These are phyloP conservation scores for Lanistes nyassanus DNA, from an alignment of 1,140 invertebrate genomes.

Conservation along the genomic window DNA sequence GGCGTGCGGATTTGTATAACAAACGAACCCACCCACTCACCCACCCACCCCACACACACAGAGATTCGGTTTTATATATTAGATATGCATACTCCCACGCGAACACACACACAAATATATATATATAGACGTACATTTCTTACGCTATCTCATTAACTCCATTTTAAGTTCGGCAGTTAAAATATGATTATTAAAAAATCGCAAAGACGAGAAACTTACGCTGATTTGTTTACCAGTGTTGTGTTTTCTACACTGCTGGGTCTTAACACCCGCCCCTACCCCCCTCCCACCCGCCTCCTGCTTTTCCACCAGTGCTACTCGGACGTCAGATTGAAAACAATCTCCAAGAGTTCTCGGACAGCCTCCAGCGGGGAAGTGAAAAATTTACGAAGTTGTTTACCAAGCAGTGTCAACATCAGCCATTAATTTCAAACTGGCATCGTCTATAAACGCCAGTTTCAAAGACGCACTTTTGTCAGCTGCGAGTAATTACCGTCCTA, in stretches of 20 bases:
- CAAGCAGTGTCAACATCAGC: background rate
- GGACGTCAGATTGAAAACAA: background rate
- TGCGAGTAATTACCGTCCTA: background rate
- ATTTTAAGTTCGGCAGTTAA: too few relatives aligned
- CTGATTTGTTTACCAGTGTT: background rate
- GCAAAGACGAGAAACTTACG: too few relatives aligned
- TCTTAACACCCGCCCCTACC: background rate
- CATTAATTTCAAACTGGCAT: background rate
- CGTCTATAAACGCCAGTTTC: too few relatives aligned
- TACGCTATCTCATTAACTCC: background rate
- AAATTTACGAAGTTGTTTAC: background rate
- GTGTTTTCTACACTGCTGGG: background rate
- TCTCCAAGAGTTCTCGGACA: background rate
- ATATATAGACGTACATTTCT: background rate
- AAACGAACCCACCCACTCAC: background rate
- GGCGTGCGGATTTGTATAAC: background rate
- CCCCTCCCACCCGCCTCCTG: background rate
- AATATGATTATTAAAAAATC: too few relatives aligned
- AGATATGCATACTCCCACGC: background rate
- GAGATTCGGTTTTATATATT: background rate
- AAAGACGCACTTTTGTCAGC: background rate
- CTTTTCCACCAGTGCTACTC: background rate
- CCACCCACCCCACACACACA: background rate
- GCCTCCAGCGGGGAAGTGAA: background rate
- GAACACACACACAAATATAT: conserved; percentile 4